phyloP scores from a whole-genome alignment of 1,140 invertebrate species.

The Hetaerina americana region DNA sequence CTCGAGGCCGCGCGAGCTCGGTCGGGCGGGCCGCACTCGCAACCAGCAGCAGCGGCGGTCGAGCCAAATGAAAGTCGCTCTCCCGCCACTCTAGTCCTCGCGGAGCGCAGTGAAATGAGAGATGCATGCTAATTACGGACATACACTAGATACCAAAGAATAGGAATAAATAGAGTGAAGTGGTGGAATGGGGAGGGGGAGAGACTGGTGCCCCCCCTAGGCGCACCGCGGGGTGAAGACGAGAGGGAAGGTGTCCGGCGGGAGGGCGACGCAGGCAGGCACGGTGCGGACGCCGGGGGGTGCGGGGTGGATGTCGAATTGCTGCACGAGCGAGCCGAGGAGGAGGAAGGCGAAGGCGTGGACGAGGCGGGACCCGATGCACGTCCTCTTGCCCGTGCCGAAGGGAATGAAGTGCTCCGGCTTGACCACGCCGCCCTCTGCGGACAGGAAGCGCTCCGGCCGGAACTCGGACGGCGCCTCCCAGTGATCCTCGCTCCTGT shows the following conservation, averaged over 20 bases:
- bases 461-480: conserved; percentile 52
- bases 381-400: conserved; percentile 71
- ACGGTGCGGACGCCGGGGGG: conserved; percentile 35
- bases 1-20: too few species aligned
- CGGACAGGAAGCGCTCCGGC: conserved; percentile 56
- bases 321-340: conserved; percentile 56
- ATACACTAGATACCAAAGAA: too few species aligned
- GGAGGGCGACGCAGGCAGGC: conserved; percentile 53
- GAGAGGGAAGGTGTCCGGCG: conserved; percentile 41
- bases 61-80: too few species aligned
- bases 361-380: conserved; percentile 76
- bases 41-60: too few species aligned
- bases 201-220: too few species aligned
- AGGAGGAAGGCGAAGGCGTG: conserved; percentile 59
- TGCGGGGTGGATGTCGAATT: conserved; percentile 49
- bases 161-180: too few species aligned
- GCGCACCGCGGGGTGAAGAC: not conserved
- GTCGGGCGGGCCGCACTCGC: too few species aligned
- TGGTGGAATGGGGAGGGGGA: too few species aligned
- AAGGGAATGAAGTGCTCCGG: conserved; percentile 70
- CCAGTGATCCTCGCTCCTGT: conserved; percentile 63
- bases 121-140: too few species aligned
- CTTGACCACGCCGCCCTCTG: conserved; percentile 28
- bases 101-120: too few species aligned
- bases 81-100: too few species aligned